These are phyloP conservation scores for Falco punctatus DNA, from an alignment of 2,113 vertebrate genomes.

Conservation along the genomic window DNA sequence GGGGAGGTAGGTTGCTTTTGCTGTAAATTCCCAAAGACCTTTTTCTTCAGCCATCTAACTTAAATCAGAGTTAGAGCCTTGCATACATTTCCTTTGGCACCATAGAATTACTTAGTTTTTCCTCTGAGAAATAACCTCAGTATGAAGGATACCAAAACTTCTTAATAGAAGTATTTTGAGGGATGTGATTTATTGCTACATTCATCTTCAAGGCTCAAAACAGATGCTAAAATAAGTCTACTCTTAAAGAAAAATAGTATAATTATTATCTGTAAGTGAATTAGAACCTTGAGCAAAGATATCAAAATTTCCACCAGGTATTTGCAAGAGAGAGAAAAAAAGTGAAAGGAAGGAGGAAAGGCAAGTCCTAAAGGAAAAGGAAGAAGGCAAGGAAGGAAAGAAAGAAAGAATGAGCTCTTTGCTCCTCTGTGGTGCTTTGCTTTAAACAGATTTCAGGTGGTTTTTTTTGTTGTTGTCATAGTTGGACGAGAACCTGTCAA, in stretches of 20 bases:
- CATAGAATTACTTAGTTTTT: neutral
- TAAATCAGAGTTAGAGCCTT: neutral
- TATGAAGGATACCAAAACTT: slow-evolving; percentile 5
- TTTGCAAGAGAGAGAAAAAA: neutral
- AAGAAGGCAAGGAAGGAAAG: too few species aligned
- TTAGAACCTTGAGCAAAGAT: neutral
- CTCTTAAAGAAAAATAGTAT: neutral
- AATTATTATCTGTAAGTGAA: neutral
- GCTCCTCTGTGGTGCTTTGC: neutral
- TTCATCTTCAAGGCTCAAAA: slow-evolving; percentile 28
- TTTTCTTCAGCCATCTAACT: neutral
- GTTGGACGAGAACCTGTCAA: neutral
- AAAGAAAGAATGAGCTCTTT: neutral
- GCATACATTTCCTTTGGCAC: neutral
- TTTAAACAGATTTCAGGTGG: neutral
- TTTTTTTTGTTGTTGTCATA: neutral
- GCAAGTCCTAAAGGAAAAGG: neutral
- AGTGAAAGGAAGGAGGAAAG: neutral
- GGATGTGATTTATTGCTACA: neutral
- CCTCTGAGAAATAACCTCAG: neutral
- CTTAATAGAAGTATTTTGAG: slow-evolving; percentile 9
- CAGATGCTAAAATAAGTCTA: neutral
- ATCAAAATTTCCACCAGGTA: neutral
- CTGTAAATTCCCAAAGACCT: neutral
- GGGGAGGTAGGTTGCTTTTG: neutral